These are phyloP conservation scores for Dendropsophus ebraccatus DNA, from an alignment of 2,113 vertebrate species.

Conservation along the genomic window DNA sequence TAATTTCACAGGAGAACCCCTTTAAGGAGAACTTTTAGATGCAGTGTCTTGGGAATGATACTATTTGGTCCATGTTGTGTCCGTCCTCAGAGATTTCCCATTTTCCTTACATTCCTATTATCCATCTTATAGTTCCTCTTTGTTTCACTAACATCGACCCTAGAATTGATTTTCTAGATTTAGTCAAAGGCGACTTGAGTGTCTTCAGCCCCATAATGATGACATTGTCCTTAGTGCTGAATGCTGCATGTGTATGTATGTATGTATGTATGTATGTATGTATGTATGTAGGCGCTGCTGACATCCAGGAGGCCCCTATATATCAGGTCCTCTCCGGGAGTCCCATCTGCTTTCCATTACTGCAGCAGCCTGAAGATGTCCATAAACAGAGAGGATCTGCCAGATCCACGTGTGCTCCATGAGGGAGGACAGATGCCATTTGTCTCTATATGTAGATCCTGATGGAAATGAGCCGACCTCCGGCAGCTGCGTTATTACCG, in stretches of 20 bases:
- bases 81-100: too few relatives aligned
- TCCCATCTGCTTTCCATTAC: constrained; percentile 51
- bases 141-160: background rate
- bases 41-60: too few relatives aligned
- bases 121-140: background rate
- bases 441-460: background rate
- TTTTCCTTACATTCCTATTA: background rate
- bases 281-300: background rate
- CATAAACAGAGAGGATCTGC: constrained; percentile 44
- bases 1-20: too few relatives aligned
- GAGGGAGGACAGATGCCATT: constrained; percentile 17
- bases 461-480: background rate
- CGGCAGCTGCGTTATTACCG: background rate
- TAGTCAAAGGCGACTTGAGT: background rate
- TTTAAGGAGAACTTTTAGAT: too few relatives aligned
- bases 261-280: too few relatives aligned
- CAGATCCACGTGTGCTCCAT: constrained; percentile 34
- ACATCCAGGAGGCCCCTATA: constrained; percentile 3
- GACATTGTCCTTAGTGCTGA: too few relatives aligned
- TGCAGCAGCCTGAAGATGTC: constrained; percentile 26
- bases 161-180: too few relatives aligned
- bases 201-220: too few relatives aligned
- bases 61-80: too few relatives aligned
- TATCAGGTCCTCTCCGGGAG: constrained; percentile 13
- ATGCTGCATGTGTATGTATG: too few relatives aligned